phyloP scores from a whole-genome alignment of 2,797 vertebrate species.

The Apodemus agrarius region DNA sequence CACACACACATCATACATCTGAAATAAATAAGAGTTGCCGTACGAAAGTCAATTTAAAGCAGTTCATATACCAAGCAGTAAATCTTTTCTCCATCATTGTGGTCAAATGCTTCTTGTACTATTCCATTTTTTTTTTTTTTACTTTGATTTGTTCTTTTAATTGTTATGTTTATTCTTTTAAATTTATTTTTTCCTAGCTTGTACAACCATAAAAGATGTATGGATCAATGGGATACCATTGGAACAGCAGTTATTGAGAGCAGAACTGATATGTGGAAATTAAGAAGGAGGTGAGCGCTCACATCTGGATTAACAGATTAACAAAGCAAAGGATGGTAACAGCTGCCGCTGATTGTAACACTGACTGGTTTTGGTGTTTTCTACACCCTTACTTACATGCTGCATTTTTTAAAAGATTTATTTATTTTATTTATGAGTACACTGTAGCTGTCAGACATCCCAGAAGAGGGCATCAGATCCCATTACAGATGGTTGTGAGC shows the following conservation, averaged over 20 bases:
- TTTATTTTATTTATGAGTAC: too few relatives aligned
- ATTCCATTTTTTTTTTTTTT: not conserved
- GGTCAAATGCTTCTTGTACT: not conserved
- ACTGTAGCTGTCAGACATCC: too few relatives aligned
- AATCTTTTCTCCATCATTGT: not conserved
- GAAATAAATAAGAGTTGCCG: not conserved
- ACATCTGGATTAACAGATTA: not conserved
- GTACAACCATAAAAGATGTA: not conserved
- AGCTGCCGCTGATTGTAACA: not conserved
- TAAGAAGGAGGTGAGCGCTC: not conserved
- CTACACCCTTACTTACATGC: not conserved
- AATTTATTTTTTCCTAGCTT: not conserved
- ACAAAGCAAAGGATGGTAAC: not conserved
- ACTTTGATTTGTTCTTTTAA: not conserved
- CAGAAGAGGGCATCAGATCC: too few relatives aligned
- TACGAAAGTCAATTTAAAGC: not conserved
- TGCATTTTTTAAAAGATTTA: not conserved
- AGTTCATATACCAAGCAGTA: not conserved
- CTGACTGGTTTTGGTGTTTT: not conserved
- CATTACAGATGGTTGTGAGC: too few relatives aligned
- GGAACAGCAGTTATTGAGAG: not conserved
- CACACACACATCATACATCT: not conserved
- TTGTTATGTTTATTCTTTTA: not conserved
- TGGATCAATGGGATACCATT: not conserved
- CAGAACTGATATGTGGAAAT: not conserved